Evolutionary conservation across 2,113 vertebrate species (phyloP), one percentile per base, ranked within the genome.

Genomic region (Microtus montanus): DNA sequence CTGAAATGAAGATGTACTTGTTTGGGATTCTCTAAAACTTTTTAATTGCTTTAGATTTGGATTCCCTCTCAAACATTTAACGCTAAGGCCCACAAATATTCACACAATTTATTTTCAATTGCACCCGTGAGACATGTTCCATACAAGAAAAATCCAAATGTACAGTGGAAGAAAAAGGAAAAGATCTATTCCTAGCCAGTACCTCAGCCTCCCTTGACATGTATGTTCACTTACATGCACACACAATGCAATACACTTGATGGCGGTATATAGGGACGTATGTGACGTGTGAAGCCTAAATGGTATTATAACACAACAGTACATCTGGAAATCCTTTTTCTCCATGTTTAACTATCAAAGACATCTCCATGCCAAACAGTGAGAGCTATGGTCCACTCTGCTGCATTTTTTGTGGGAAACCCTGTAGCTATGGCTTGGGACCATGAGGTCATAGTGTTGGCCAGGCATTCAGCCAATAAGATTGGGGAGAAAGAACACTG

Each of bases 51-150:
- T 61, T 82, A 82, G 35, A 82, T 61, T 54, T 22, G 4, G 1
- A 54, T 54, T 80, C 15, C 22, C 35, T 80, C 20, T 33, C 30
- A 35, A n/a, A 58, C 49, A 80, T 22, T 58, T 58, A 13, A 9
- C n/a, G 35, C 58, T n/a, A 80, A 80, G 78, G n/a, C 63, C 70
- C 28, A 17, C 44, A 80, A 91, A 58, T 70, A 41, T 33, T 82
- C 20, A 12, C 66, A 63, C 58, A 90, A 84, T 80, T 47, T 33
- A 35, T 79, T 87, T 93, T n/a, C 92, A 88, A 47, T 73, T 86
- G 20, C 7, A 11, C 20, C 78, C 28, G 22, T n/a, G 20, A 52
- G 28, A 35, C 3, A 3, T 49, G 47, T 87, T 92, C 8, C n/a
- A 49, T 52, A 58, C 5, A 58, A 19, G 54, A 58, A 58, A 71